Base-by-base conservation (phyloP, 2,797 vertebrate species). In the Luscinia megarhynchos region DNA sequence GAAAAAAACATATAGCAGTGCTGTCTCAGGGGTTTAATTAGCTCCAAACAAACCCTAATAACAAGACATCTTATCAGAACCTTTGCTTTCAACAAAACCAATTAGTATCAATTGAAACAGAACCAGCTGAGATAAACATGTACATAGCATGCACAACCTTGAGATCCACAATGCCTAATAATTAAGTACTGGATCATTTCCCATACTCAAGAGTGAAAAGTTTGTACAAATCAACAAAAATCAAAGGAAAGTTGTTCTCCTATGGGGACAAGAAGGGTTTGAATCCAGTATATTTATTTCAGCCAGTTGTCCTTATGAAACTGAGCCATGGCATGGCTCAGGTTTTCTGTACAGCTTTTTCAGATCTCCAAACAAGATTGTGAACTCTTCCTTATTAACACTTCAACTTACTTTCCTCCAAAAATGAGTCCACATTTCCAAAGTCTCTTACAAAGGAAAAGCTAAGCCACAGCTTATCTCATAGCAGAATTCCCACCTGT, bases 41-140 rank as follows among this genome's bases (percentile, higher is more conserved):
- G 74, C 68, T 62, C 4, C 76, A 72, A 66, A 70, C 23, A 36
- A 96, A 74, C 54, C 22, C 59, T 48, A 66, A 77, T 81, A 89
- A 92, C 24, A 84, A 80, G 63, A 48, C 84, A 78, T 91, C 90
- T 93, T 93, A 95, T 86, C 88, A 94, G 84, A 41, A 81, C 41
- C 24, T 79, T 76, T 87, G 66, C 88, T 93, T 92, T 96, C 86
- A 74, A 86, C 79, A 91, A 93, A 96, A 84, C 38, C 84, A 91
- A 75, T 89, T 78, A 92, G 63, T 73, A 94, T 78, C 88, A 83
- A 75, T 57, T 95, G 94, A 86, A 94, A 73, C 43, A 92, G 90
- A 93, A 93, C 77, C 80, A 94, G 66, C 64, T 5, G 55, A 87
- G 87, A 93, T 92, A 95, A 90, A 89, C 1, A 0, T 58, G 79